phyloP scores from a whole-genome alignment of 92 coral and sea anemone species.

The Anthopleura xanthogrammica region DNA sequence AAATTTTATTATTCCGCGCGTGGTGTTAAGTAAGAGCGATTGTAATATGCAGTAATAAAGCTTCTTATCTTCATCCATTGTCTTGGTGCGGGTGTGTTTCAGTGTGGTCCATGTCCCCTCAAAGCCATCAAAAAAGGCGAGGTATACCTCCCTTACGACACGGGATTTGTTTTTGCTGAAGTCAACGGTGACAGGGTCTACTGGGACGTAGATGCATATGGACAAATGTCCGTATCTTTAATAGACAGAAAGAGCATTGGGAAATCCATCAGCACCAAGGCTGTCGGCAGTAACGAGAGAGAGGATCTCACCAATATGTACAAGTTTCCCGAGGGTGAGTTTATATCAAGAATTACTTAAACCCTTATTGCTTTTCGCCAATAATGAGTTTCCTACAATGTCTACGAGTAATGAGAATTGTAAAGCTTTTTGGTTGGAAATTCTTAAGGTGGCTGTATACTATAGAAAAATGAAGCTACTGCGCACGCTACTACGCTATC shows the following conservation, averaged over 20 bases:
- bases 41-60: too few species aligned
- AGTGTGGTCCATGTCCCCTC: slow-evolving; percentile 87
- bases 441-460: too few species aligned
- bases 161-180: slow-evolving; percentile 78
- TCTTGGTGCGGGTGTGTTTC: slow-evolving; percentile 47
- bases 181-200: slow-evolving; percentile 84
- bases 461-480: too few species aligned
- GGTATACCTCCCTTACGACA: slow-evolving; percentile 78
- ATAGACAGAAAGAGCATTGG: slow-evolving; percentile 55
- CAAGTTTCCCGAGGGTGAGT: slow-evolving; percentile 48
- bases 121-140: slow-evolving; percentile 80
- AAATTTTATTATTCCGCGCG: too few species aligned
- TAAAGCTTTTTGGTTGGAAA: too few species aligned
- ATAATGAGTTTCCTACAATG: too few species aligned
- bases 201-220: slow-evolving; percentile 64
- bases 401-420: too few species aligned
- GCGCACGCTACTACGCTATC: too few species aligned
- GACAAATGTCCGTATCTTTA: slow-evolving; percentile 31
- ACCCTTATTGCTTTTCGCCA: too few species aligned
- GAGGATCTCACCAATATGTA: slow-evolving; percentile 40
- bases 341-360: too few species aligned
- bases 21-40: too few species aligned
- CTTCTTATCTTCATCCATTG: too few species aligned
- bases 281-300: slow-evolving; percentile 46
- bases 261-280: slow-evolving; percentile 51